Evolutionary conservation across 2,113 vertebrate species (phyloP).

Genomic region (Ceyx cyanopectus): DNA sequence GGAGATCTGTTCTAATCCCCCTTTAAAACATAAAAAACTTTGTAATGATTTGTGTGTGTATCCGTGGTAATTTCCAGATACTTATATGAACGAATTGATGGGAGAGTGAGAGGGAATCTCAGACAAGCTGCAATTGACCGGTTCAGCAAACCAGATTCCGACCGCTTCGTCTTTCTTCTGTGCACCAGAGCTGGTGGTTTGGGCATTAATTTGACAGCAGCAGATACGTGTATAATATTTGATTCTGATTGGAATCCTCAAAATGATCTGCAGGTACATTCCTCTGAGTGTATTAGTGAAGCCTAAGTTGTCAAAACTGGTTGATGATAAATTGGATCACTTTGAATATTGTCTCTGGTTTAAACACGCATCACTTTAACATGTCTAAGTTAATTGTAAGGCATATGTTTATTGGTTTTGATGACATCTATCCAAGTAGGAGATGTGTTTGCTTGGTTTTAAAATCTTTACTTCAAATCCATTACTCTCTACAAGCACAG

Average conservation of each 20-base stretch:
- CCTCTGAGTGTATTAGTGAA: background rate
- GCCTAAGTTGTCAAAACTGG: background rate
- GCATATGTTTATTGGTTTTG: background rate
- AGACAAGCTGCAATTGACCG: conserved; percentile 96
- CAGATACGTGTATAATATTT: conserved; percentile 98
- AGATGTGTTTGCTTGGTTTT: too few relatives aligned
- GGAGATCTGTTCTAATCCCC: background rate
- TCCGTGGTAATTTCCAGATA: conserved; percentile 80
- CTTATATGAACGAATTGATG: conserved; percentile 95
- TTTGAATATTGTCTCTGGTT: background rate
- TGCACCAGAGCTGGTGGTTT: conserved; percentile 96
- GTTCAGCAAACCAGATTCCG: conserved; percentile 97
- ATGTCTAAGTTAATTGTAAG: background rate
- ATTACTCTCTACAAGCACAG: background rate
- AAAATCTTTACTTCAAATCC: background rate
- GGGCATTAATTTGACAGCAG: conserved; percentile 97
- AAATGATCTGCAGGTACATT: conserved; percentile 94
- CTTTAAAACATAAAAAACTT: accelerated
- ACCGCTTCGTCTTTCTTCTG: conserved; percentile 97
- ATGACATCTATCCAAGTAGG: background rate
- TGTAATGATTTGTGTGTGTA: background rate
- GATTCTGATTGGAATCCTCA: conserved; percentile 99
- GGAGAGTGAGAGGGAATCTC: conserved; percentile 94
- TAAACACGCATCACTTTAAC: background rate
- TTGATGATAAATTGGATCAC: accelerated